phyloP scores from a whole-genome alignment of 30 jellyfish, hydroid and myxozoan species.

The Nemopilema nomurai region DNA sequence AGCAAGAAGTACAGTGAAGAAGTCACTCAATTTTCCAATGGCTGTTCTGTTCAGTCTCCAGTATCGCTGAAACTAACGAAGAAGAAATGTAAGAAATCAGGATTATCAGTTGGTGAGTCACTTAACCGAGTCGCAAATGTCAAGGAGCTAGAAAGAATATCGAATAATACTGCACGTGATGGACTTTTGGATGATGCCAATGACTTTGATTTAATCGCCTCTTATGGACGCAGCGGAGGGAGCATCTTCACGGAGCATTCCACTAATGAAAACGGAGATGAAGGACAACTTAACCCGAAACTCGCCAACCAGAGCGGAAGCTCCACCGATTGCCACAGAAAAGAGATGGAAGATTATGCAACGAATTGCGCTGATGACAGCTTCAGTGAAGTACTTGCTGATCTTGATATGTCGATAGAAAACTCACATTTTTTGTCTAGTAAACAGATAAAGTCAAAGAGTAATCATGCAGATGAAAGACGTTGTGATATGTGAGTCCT shows the following conservation, averaged over 20 bases:
- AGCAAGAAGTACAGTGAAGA: background rate
- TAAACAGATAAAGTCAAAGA: background rate
- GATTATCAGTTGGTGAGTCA: background rate
- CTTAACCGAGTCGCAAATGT: background rate
- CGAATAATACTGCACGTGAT: background rate
- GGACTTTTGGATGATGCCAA: background rate
- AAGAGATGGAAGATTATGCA: background rate
- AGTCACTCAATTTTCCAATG: background rate
- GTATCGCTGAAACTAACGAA: background rate
- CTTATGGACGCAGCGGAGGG: background rate
- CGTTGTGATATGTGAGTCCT: background rate
- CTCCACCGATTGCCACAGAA: background rate
- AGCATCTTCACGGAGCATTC: background rate
- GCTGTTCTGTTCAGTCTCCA: background rate
- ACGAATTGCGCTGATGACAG: background rate
- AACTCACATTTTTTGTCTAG: background rate
- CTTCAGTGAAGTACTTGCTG: background rate
- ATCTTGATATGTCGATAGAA: background rate
- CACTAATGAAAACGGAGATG: background rate
- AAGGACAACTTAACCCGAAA: background rate
- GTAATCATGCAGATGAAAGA: background rate
- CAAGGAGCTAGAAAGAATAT: background rate
- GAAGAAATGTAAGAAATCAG: background rate
- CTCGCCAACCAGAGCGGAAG: background rate
- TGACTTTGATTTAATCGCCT: background rate